Evolutionary conservation across 2,113 vertebrate species (phyloP).

Genomic region (Xenotilapia leptura): DNA sequence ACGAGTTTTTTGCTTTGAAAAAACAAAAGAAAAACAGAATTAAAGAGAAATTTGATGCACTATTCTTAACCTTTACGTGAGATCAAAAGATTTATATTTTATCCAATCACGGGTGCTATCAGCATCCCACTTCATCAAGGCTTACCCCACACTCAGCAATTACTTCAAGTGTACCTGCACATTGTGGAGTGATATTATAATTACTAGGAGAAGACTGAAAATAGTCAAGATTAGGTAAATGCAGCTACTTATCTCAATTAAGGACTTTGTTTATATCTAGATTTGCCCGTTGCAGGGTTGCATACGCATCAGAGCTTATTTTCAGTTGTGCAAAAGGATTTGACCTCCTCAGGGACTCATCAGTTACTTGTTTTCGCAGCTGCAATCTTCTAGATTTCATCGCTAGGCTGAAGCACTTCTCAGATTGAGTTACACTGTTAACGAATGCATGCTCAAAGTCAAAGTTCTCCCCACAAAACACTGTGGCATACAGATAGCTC

Average conservation of each 20-base stretch:
- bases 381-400: not conserved
- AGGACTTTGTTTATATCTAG: constrained; percentile 33
- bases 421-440: not conserved
- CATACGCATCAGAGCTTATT: not conserved
- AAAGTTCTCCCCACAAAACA: not conserved
- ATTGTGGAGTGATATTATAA: constrained; percentile 28
- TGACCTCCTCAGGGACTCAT: not conserved
- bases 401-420: not conserved
- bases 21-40: not conserved
- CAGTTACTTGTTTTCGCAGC: not conserved
- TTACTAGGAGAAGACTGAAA: constrained; percentile 9
- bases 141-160: constrained; percentile 7
- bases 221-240: constrained; percentile 11
- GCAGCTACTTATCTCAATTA: constrained; percentile 13
- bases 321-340: not conserved
- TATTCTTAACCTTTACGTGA: constrained; percentile 13
- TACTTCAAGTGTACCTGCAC: constrained; percentile 26
- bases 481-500: not conserved
- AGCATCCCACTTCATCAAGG: constrained; percentile 27
- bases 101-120: constrained; percentile 8
- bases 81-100: not conserved
- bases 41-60: not conserved
- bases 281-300: not conserved
- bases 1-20: not conserved
- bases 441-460: not conserved